These are phyloP conservation scores for Acromyrmex charruanus DNA, from an alignment of 1,140 invertebrate species.

Conservation along the genomic window DNA sequence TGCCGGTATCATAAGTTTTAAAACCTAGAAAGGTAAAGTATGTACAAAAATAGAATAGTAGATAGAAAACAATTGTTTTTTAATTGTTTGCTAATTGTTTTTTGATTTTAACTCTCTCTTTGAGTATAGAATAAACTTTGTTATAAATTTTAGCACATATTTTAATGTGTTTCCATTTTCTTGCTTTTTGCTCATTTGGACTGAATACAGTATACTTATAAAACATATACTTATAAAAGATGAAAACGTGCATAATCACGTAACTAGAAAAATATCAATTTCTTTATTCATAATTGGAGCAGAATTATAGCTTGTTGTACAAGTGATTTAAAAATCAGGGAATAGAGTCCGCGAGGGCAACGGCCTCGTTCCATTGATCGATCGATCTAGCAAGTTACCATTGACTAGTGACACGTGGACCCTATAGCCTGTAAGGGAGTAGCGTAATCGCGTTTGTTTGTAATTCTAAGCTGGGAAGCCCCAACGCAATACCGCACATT, in stretches of 20 bases:
- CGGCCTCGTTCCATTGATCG: slow-evolving; percentile 45
- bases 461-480: slow-evolving; percentile 82
- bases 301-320: background rate
- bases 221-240: background rate
- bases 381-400: slow-evolving; percentile 58
- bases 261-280: background rate
- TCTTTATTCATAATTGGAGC: background rate
- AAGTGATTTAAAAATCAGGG: slow-evolving; percentile 21
- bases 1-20: background rate
- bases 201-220: background rate
- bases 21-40: background rate
- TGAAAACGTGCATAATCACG: background rate
- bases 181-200: background rate
- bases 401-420: slow-evolving; percentile 48
- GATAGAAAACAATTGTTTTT: background rate
- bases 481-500: slow-evolving; percentile 70
- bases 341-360: background rate
- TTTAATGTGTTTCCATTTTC: background rate
- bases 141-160: background rate
- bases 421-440: slow-evolving; percentile 60
- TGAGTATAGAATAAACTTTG: background rate
- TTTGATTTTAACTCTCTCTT: background rate
- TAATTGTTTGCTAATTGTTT: background rate
- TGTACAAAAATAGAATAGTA: background rate
- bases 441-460: slow-evolving; percentile 82